phyloP scores from a whole-genome alignment of 1,140 invertebrate species.

The Arion vulgaris region DNA sequence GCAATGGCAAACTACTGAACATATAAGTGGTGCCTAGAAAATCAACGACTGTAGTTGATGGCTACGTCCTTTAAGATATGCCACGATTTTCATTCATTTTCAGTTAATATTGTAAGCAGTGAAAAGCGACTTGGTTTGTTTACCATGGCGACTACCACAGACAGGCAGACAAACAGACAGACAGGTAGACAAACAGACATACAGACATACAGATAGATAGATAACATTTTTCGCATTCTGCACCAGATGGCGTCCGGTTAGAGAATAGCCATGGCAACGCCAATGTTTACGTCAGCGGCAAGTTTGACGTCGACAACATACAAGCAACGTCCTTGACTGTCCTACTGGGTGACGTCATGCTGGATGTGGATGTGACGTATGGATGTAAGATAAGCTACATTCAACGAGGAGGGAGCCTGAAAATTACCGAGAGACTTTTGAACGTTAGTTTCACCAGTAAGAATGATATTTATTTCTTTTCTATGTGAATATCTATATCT shows the following conservation, averaged over 20 bases:
- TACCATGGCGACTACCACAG: too few relatives aligned
- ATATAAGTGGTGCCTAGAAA: too few relatives aligned
- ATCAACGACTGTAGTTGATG: too few relatives aligned
- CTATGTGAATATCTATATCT: too few relatives aligned
- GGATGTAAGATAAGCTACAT: constrained; percentile 19
- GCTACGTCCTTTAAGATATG: too few relatives aligned
- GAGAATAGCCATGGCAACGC: constrained; percentile 14
- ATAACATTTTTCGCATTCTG: background rate
- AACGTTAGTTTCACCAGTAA: constrained; percentile 11
- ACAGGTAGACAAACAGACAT: background rate
- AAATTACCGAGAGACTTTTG: constrained; percentile 13
- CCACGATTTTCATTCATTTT: too few relatives aligned
- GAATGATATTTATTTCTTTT: background rate
- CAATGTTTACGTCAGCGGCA: constrained; percentile 23
- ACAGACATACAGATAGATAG: background rate
- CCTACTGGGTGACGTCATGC: constrained; percentile 10
- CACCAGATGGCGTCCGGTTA: constrained; percentile 4
- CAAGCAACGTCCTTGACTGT: constrained; percentile 28
- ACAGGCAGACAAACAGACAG: too few relatives aligned
- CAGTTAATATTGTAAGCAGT: too few relatives aligned
- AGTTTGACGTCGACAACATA: constrained; percentile 4
- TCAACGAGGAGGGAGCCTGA: constrained; percentile 4
- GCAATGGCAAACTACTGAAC: too few relatives aligned
- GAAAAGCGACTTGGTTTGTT: too few relatives aligned
- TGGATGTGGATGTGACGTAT: constrained; percentile 18